phyloP scores from a whole-genome alignment of 1,140 invertebrate genomes.

The Frieseomelitta varia region DNA sequence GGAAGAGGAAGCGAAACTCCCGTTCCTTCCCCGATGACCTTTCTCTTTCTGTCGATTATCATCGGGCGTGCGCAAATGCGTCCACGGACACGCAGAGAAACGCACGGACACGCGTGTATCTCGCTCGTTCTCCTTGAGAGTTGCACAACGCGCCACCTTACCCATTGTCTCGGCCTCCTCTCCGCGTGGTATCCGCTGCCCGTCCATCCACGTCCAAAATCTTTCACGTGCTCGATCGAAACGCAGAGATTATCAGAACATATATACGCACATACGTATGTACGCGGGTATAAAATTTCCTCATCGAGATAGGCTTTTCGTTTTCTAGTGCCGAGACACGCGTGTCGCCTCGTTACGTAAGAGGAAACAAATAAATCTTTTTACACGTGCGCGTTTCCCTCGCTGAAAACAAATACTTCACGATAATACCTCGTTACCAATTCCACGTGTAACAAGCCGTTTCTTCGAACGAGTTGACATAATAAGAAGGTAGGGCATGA shows the following conservation, averaged over 20 bases:
- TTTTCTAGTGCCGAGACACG: too few relatives aligned
- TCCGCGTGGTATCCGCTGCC: neutral
- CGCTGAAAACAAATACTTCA: neutral
- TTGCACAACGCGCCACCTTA: slow-evolving; percentile 39
- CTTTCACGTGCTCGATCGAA: neutral
- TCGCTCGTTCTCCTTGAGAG: slow-evolving; percentile 28
- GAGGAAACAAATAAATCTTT: neutral
- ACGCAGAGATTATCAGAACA: neutral
- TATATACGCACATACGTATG: too few relatives aligned
- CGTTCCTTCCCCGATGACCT: slow-evolving; percentile 50
- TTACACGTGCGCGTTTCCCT: too few relatives aligned
- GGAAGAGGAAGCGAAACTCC: slow-evolving; percentile 58
- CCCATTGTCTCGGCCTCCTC: slow-evolving; percentile 4
- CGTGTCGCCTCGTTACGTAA: neutral
- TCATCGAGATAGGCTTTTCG: neutral
- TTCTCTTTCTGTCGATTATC: slow-evolving; percentile 56
- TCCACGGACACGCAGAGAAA: slow-evolving; percentile 36
- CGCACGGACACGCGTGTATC: slow-evolving; percentile 33
- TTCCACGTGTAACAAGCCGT: neutral
- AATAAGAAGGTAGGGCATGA: neutral
- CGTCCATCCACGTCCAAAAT: neutral
- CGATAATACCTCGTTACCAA: too few relatives aligned
- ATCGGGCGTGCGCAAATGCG: slow-evolving; percentile 47
- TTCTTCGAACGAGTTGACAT: neutral
- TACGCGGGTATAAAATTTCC: neutral